phyloP scores from a whole-genome alignment of 2,797 vertebrate genomes.

The Apogon talboti region DNA sequence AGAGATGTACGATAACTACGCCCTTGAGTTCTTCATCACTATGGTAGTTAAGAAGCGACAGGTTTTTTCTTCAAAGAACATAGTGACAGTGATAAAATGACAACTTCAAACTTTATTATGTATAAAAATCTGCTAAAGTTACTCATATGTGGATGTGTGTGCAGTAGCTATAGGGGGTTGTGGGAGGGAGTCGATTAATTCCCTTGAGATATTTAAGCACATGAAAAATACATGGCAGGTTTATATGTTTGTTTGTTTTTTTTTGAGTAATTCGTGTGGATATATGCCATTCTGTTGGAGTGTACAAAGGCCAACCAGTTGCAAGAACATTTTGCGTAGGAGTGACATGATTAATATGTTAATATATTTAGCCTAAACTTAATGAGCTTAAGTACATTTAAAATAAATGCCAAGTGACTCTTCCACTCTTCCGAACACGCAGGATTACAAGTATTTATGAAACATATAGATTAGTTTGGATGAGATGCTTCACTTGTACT shows the following conservation, averaged over 20 bases:
- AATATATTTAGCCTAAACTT: slow-evolving; percentile 42
- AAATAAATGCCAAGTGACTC: slow-evolving; percentile 33
- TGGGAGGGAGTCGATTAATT: neutral
- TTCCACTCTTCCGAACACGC: too few species aligned
- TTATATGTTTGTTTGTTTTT: slow-evolving; percentile 19
- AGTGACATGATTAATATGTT: slow-evolving; percentile 50
- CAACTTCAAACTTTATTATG: slow-evolving; percentile 37
- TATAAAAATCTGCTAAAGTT: slow-evolving; percentile 22
- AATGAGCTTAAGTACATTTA: slow-evolving; percentile 39
- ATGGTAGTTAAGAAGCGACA: slow-evolving; percentile 29
- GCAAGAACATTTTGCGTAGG: slow-evolving; percentile 29
- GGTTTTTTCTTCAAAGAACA: slow-evolving; percentile 38
- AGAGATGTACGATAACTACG: slow-evolving; percentile 20
- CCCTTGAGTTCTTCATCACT: slow-evolving; percentile 29
- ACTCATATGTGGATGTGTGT: neutral
- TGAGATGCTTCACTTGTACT: slow-evolving; percentile 11
- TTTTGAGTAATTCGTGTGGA: slow-evolving; percentile 1
- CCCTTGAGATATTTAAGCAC: slow-evolving; percentile 50
- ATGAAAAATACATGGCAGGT: slow-evolving; percentile 13
- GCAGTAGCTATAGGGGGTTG: neutral
- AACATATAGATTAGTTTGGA: slow-evolving; percentile 29
- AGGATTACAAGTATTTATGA: too few species aligned
- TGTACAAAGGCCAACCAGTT: slow-evolving; percentile 28
- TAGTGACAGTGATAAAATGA: slow-evolving; percentile 54
- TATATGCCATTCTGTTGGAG: slow-evolving; percentile 22